phyloP scores from a whole-genome alignment of 2,113 vertebrate species.

The Malurus alboscapulatus region DNA sequence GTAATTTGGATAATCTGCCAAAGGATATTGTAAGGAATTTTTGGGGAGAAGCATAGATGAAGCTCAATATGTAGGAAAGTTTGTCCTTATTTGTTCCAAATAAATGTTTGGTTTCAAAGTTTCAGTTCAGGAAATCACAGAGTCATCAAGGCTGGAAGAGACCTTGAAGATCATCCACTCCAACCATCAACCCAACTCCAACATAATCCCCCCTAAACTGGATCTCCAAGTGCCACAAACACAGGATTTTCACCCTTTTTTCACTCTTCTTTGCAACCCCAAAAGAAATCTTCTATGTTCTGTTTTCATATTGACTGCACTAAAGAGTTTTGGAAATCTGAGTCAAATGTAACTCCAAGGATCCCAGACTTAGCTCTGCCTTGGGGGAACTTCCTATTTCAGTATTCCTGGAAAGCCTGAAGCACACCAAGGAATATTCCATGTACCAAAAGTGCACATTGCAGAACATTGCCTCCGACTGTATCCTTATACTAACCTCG shows the following conservation, averaged over 20 bases:
- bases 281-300: not conserved
- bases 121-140: not conserved
- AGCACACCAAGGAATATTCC: not conserved
- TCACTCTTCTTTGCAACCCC: not conserved
- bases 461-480: not conserved
- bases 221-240: not conserved
- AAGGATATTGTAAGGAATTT: not conserved
- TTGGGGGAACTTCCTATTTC: not conserved
- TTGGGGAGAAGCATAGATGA: not conserved
- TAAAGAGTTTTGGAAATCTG: not conserved
- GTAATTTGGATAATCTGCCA: accelerated
- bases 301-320: not conserved
- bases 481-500: too few relatives aligned
- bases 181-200: not conserved
- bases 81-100: not conserved
- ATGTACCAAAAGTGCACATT: not conserved
- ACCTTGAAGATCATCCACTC: not conserved
- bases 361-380: not conserved
- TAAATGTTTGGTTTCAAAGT: not conserved
- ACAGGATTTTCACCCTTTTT: not conserved
- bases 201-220: not conserved
- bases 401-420: not conserved
- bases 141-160: not conserved
- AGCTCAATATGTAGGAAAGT: not conserved
- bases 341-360: not conserved